phyloP scores from a whole-genome alignment of 2,113 vertebrate genomes.

The Calonectris borealis region DNA sequence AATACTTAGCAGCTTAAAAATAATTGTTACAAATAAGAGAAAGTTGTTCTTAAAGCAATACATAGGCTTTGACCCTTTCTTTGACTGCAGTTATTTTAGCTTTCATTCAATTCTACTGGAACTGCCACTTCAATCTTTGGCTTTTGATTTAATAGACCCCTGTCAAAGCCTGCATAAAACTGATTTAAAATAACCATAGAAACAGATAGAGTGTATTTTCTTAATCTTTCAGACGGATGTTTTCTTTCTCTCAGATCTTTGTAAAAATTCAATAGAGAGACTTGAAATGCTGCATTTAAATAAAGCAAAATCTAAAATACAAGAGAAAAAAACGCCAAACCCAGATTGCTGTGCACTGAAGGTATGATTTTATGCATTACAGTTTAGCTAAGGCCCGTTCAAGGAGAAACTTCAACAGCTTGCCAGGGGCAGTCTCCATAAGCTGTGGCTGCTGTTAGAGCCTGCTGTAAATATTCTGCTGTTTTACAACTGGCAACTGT shows the following conservation, averaged over 20 bases:
- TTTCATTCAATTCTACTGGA: background rate
- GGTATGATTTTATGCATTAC: background rate
- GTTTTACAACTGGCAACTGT: slow-evolving; percentile 1
- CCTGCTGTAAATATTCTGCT: slow-evolving; percentile 23
- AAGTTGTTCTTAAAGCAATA: background rate
- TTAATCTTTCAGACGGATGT: slow-evolving; percentile 3
- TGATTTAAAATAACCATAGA: slow-evolving; percentile 38
- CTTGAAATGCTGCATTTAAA: background rate
- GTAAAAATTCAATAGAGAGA: background rate
- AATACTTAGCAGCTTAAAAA: background rate
- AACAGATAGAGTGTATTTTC: slow-evolving; percentile 8
- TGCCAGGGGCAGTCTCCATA: background rate
- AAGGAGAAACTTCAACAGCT: slow-evolving; percentile 32
- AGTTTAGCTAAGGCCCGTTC: background rate
- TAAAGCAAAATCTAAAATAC: background rate
- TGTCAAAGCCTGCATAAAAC: background rate
- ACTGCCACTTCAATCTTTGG: slow-evolving; percentile 13
- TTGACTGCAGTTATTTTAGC: background rate
- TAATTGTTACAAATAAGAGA: background rate
- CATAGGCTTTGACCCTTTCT: background rate
- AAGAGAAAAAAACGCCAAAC: background rate
- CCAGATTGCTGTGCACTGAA: background rate
- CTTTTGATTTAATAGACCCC: slow-evolving; percentile 22
- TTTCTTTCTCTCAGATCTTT: background rate
- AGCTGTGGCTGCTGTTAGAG: background rate